A percentile compares a stretch with the other conserved stretches of the same genome.
These are phyloP conservation scores for Syngnathoides biaculeatus DNA, from an alignment of 2,113 vertebrate genomes.

Conservation along the genomic window DNA sequence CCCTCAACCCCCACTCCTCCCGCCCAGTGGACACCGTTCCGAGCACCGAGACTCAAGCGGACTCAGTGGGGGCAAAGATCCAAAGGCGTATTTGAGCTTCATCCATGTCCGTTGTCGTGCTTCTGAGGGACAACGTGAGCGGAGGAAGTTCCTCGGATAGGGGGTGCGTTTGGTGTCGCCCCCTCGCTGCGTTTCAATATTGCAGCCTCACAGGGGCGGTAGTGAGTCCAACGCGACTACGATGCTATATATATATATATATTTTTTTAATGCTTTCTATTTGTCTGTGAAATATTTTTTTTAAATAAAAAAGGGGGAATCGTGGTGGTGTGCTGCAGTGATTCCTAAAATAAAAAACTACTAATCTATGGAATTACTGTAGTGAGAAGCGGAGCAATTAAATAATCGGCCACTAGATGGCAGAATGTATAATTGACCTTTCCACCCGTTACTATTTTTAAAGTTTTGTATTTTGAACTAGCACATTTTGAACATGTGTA, in stretches of 20 bases:
- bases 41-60: background rate
- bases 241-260: background rate
- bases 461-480: too few relatives aligned
- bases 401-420: too few relatives aligned
- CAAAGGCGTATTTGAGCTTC: background rate
- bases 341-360: too few relatives aligned
- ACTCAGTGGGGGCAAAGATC: too few relatives aligned
- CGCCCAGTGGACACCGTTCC: background rate
- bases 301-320: too few relatives aligned
- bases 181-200: background rate
- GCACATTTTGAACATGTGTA: too few relatives aligned
- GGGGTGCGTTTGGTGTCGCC: background rate
- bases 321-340: too few relatives aligned
- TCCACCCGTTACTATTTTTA: too few relatives aligned
- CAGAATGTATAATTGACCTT: too few relatives aligned
- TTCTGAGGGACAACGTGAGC: background rate
- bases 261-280: background rate
- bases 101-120: background rate
- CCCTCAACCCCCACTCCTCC: too few relatives aligned
- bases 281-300: background rate
- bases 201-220: background rate
- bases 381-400: too few relatives aligned
- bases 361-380: too few relatives aligned
- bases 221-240: background rate
- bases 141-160: background rate